A percentile compares a stretch with the other conserved stretches of the same genome.
Conservation (phyloP, 2,113 vertebrate genomes). For the Cochlearius cochlearius region DNA sequence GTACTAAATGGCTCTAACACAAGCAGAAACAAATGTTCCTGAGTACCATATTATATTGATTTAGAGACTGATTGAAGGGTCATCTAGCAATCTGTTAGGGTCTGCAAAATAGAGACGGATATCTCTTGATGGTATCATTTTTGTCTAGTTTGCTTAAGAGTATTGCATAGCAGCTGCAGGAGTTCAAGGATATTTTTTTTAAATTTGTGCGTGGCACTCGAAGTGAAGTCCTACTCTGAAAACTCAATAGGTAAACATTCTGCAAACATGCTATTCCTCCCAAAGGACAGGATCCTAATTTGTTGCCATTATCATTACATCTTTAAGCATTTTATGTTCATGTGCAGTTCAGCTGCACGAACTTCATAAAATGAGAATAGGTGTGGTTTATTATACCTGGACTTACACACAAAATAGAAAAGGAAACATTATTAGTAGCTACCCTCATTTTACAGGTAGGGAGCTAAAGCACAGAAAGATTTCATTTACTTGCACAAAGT, state of each 20-base stretch:
- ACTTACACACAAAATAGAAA: not conserved
- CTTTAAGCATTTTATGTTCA: not conserved
- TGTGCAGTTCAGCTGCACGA: not conserved
- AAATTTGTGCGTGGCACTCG: not conserved
- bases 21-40: constrained; percentile 1
- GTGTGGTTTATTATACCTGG: not conserved
- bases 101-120: not conserved
- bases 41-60: not conserved
- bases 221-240: not conserved
- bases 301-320: not conserved
- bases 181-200: not conserved
- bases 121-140: not conserved
- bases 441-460: not conserved
- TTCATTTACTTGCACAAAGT: not conserved
- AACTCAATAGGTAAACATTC: not conserved
- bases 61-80: not conserved
- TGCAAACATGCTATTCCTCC: not conserved
- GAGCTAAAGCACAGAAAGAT: not conserved
- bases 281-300: not conserved
- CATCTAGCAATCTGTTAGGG: not conserved
- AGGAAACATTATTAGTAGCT: not conserved
- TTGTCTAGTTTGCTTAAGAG: not conserved
- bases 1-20: not conserved
- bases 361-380: not conserved
- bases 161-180: not conserved